phyloP scores from a whole-genome alignment of 35 echinoderm and acorn worm genomes.

The Heliocidaris tuberculata region DNA sequence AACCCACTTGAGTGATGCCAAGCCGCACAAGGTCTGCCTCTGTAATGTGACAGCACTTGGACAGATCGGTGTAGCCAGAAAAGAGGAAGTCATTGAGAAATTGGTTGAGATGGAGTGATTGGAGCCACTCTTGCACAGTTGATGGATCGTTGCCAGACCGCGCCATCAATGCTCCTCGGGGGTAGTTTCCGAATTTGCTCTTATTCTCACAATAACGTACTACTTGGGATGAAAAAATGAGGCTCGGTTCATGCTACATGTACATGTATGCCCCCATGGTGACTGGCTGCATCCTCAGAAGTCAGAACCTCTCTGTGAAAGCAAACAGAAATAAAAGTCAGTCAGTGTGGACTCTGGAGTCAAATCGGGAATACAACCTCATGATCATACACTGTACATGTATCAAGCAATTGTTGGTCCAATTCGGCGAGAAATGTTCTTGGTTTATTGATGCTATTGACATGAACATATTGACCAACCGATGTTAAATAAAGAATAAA shows the following conservation, averaged over 20 bases:
- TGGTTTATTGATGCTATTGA: no score
- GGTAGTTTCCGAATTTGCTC: neutral
- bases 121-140: constrained; percentile 34
- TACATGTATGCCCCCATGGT: neutral
- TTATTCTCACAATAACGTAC: neutral
- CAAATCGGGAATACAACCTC: neutral
- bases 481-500: no score
- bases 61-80: constrained; percentile 27
- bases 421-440: no score
- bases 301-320: neutral
- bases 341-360: neutral
- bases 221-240: neutral
- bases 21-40: constrained; percentile 34
- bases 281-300: neutral
- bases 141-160: neutral
- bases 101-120: constrained; percentile 36
- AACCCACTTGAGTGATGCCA: constrained; percentile 21
- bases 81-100: constrained; percentile 46
- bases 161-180: constrained; percentile 7
- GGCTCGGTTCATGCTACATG: neutral
- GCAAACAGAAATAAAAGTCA: neutral
- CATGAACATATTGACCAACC: no score
- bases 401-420: no score
- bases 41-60: constrained; percentile 33
- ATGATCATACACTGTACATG: no score